A percentile compares a stretch with the other conserved stretches of the same genome.
Evolutionary conservation across 2,888 invertebrate genomes (phyloP).

Genomic region (Spicauda simplicius): DNA sequence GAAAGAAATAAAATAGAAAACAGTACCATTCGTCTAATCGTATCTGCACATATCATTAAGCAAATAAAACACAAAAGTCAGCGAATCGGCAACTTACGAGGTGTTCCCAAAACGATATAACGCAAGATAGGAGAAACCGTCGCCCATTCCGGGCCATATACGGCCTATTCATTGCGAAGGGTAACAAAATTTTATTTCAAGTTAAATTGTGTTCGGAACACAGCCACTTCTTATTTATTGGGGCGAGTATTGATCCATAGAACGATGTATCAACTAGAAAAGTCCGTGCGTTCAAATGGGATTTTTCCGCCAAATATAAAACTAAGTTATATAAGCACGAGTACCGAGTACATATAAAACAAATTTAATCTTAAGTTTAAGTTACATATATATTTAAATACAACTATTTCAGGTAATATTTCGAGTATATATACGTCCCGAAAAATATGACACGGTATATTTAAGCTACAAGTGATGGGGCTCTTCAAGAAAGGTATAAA

Average conservation of each 20-base stretch:
- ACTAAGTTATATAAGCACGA: too few species aligned
- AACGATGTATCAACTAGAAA: constrained; percentile 40
- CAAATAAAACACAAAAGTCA: constrained; percentile 69
- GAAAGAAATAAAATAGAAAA: constrained; percentile 22
- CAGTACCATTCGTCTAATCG: constrained; percentile 37
- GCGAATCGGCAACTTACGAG: constrained; percentile 69
- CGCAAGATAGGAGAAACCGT: constrained; percentile 61
- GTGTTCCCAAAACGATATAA: constrained; percentile 62
- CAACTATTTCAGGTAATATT: too few species aligned
- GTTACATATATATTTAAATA: too few species aligned
- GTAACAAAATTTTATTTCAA: constrained; percentile 81
- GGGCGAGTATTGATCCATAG: constrained; percentile 64
- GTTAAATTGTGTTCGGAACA: constrained; percentile 80
- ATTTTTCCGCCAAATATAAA: too few species aligned
- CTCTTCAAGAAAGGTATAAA: too few species aligned
- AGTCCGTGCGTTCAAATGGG: not conserved
- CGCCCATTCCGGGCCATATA: constrained; percentile 73
- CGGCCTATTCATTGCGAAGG: constrained; percentile 70
- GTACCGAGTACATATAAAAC: not conserved
- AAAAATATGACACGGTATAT: too few species aligned
- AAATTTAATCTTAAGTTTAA: not conserved
- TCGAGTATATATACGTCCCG: too few species aligned
- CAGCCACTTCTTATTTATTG: constrained; percentile 74
- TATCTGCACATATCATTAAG: constrained; percentile 55
- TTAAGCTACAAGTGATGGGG: too few species aligned